Evolutionary conservation across 2,888 invertebrate genomes (phyloP), one percentile per base, ranked within the genome.

Genomic region (Lasioglossum calceatum): DNA sequence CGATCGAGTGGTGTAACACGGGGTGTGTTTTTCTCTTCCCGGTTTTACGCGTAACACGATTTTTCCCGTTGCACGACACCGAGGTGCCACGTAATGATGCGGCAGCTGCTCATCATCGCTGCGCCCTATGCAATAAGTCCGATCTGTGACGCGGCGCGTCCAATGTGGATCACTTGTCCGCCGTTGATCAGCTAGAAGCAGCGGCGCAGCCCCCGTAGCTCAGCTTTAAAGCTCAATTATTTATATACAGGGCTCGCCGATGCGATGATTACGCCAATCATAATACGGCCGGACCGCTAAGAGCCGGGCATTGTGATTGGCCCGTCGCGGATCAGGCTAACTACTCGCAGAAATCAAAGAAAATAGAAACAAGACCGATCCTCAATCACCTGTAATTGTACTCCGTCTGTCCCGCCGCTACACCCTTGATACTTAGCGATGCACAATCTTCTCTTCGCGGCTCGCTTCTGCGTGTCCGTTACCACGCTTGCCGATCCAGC

Each of bases 361-460:
- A 90, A 89, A 90, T 87, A 90, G 86, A 85, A 90, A 86, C 85
- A 82, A 90, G 82, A 89, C 80, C 79, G 86, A 82, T 86, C 86
- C 88, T 91, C 89, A 86, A 91, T 90, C 91, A 90, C 84, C 83
- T 83, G 77, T 91, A 91, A 90, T 90, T 90, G 84, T 86, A 84
- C 87, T 87, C 81, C 74, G 87, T 87, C 87, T 84, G 81, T 89
- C 88, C 89, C 73, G 78, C 74, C 67, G 77, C 79, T 85, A 77
- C 47, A 76, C 81, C 76, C 85, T 81, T 81, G 77, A 84, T 90
- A 84, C 82, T 90, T 87, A 83, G 82, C 87, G 81, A 82, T 74
- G 81, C 87, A 88, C 87, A 86, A 90, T 90, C 87, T 85, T 84
- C 90, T 80, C 79, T 32, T 82, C 74, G 54, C 72, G 67, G 44